These are phyloP conservation scores for Odontocerum albicorne DNA, from an alignment of 2,888 invertebrate species.

Conservation along the genomic window DNA sequence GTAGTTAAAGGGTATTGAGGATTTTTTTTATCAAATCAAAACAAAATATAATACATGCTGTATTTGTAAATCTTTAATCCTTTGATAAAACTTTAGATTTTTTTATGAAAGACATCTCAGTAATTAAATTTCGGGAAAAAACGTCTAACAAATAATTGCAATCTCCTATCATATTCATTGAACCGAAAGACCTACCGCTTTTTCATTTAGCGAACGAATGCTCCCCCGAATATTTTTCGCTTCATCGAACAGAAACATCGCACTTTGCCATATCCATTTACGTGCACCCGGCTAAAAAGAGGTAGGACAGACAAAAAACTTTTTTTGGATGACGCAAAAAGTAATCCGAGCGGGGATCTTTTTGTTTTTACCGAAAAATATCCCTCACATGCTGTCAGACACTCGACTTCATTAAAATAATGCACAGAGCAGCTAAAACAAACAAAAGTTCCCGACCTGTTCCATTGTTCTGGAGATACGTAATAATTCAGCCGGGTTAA, in stretches of 20 bases:
- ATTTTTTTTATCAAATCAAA: no score
- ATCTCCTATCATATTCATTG: conserved; percentile 15
- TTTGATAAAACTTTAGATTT: no score
- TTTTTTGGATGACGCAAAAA: conserved; percentile 15
- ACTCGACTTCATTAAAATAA: conserved; percentile 31
- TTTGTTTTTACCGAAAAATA: conserved; percentile 19
- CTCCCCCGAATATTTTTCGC: conserved; percentile 10
- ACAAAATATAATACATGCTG: no score
- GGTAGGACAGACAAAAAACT: conserved; percentile 2
- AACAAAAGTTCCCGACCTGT: conserved; percentile 23
- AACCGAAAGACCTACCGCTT: conserved; percentile 11
- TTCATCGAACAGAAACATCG: conserved; percentile 11
- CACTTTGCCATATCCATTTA: conserved; percentile 10
- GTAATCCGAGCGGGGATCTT: conserved; percentile 13
- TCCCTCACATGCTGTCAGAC: conserved; percentile 14
- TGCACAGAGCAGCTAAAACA: conserved; percentile 24
- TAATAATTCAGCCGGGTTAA: background rate
- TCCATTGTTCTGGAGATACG: conserved; percentile 16
- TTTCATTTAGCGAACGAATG: conserved; percentile 8
- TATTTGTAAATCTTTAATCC: no score
- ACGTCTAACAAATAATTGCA: conserved; percentile 5
- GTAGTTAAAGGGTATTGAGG: no score
- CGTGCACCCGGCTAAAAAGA: conserved; percentile 8
- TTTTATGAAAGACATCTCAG: no score
- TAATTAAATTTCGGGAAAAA: no score